Conservation (phyloP, 1,140 invertebrate species). For the Neodiprion fabricii region DNA sequence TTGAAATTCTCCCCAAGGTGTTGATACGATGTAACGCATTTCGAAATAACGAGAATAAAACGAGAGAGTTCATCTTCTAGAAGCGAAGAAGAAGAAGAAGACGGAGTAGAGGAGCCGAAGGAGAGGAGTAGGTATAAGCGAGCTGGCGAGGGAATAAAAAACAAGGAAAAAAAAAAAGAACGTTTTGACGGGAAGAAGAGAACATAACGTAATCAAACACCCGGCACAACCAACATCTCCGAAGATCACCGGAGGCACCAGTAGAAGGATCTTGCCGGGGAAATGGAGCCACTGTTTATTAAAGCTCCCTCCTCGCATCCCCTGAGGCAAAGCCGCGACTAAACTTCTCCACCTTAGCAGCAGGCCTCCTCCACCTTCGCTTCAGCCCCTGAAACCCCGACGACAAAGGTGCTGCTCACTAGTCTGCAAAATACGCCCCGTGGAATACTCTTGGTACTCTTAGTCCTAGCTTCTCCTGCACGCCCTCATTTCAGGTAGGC, state of each 20-base stretch:
- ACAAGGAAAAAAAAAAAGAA: neutral
- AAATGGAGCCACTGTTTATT: constrained; percentile 7
- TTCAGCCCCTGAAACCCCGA: too few species aligned
- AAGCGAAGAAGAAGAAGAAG: neutral
- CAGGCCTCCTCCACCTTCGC: too few species aligned
- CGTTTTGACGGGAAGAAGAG: neutral
- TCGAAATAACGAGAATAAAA: neutral
- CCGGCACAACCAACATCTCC: constrained; percentile 4
- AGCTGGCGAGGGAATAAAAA: neutral
- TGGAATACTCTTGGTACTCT: too few species aligned
- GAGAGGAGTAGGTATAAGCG: neutral
- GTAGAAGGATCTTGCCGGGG: neutral
- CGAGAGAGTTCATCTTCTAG: too few species aligned
- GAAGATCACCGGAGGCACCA: neutral
- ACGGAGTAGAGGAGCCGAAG: too few species aligned
- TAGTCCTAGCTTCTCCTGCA: too few species aligned
- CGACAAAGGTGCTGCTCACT: too few species aligned
- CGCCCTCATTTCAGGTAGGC: too few species aligned
- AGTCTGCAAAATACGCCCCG: too few species aligned
- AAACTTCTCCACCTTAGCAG: neutral
- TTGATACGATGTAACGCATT: neutral
- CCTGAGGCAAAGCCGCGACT: neutral
- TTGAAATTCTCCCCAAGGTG: neutral
- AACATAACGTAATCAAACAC: constrained; percentile 7
- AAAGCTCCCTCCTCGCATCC: neutral